A percentile compares a stretch with the other conserved stretches of the same genome.
Evolutionary conservation across 2,888 invertebrate genomes (phyloP).

Genomic region (Eumacrocentrus americanus): DNA sequence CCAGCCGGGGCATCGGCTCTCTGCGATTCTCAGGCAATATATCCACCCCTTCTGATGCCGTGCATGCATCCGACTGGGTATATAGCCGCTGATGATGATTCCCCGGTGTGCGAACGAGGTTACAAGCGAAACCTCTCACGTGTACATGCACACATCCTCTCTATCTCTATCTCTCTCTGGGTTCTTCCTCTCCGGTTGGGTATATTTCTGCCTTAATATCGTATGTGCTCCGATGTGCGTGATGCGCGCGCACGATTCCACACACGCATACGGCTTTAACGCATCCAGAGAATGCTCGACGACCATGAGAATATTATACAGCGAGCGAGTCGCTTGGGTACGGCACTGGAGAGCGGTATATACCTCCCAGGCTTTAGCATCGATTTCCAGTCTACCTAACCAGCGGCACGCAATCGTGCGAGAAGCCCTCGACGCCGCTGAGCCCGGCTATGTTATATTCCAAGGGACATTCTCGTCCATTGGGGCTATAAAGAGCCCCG

Average conservation of each 20-base stretch:
- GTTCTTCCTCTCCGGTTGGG: too few species aligned
- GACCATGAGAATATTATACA: slow-evolving; percentile 11
- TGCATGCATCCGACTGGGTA: slow-evolving; percentile 3
- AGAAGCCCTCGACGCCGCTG: not conserved
- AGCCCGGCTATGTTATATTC: not conserved
- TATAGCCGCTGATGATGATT: not conserved
- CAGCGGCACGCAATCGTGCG: slow-evolving; percentile 44
- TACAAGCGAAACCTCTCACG: slow-evolving; percentile 22
- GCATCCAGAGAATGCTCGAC: not conserved
- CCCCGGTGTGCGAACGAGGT: slow-evolving; percentile 22
- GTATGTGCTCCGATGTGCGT: not conserved
- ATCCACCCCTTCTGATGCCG: slow-evolving; percentile 4
- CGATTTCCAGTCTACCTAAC: slow-evolving; percentile 58
- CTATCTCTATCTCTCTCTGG: too few species aligned
- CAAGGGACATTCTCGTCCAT: not conserved
- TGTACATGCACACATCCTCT: not conserved
- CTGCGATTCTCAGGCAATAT: slow-evolving; percentile 19
- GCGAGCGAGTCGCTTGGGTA: slow-evolving; percentile 27
- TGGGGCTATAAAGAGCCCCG: not conserved
- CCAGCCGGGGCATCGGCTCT: not conserved
- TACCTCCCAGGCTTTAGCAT: slow-evolving; percentile 50
- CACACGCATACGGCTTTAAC: not conserved
- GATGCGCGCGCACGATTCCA: too few species aligned
- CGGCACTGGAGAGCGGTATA: slow-evolving; percentile 47
- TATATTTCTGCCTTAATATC: not conserved